Conservation (phyloP, 2,113 vertebrate genomes). For the Phocoena sinus region DNA sequence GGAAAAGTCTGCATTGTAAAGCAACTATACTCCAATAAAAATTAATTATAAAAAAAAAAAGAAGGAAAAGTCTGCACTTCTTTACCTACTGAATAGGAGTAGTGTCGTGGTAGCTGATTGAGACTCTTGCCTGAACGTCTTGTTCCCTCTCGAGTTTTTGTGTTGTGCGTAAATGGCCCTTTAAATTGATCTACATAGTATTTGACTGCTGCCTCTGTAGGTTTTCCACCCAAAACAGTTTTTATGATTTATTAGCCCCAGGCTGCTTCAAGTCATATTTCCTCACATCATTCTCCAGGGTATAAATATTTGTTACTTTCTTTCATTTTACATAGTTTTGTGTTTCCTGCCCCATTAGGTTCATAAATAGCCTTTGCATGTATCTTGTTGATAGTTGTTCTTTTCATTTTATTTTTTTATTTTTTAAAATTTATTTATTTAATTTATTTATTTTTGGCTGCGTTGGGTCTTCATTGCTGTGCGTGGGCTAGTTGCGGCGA, state of each 20-base stretch:
- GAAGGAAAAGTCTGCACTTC: not conserved
- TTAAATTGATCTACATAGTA: not conserved
- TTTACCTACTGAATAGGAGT: not conserved
- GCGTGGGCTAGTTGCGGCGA: too few species aligned
- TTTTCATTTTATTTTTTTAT: not conserved
- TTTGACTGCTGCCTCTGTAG: not conserved
- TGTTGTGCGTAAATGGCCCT: not conserved
- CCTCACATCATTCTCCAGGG: not conserved
- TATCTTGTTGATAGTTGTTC: not conserved
- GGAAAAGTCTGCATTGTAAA: not conserved
- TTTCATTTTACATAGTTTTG: not conserved
- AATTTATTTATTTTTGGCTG: too few species aligned
- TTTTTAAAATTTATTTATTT: too few species aligned
- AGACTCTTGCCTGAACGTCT: not conserved
- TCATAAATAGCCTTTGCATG: not conserved
- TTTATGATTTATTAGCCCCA: not conserved
- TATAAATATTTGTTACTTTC: not conserved
- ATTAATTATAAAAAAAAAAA: not conserved
- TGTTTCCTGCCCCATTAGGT: not conserved
- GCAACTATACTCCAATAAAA: too few species aligned
- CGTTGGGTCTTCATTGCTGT: too few species aligned
- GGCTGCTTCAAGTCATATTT: not conserved
- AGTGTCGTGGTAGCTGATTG: not conserved
- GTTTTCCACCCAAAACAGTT: not conserved
- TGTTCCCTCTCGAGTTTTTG: not conserved